These are phyloP conservation scores for Diadumene lineata DNA, from an alignment of 92 coral and sea anemone species.

Conservation along the genomic window DNA sequence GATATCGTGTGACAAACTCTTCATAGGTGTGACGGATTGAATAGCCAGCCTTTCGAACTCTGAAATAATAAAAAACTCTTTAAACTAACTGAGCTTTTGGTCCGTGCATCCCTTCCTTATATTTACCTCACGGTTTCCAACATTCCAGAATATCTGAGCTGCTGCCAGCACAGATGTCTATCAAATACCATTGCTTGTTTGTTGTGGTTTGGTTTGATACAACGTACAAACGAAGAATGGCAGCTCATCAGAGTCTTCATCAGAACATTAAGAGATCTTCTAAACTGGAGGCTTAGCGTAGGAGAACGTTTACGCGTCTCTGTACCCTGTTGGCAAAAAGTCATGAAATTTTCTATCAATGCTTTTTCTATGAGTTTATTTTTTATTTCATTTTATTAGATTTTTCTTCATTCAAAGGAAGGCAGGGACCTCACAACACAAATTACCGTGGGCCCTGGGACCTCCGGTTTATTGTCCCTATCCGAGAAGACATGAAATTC, in stretches of 20 bases:
- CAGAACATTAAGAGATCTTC: conserved; percentile 82
- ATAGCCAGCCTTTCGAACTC: conserved; percentile 78
- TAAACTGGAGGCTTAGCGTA: conserved; percentile 89
- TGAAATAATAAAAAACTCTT: conserved; percentile 4
- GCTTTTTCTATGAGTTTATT: too few species aligned
- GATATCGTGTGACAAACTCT: conserved; percentile 75
- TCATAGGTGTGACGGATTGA: conserved; percentile 74
- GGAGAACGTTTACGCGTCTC: conserved; percentile 95
- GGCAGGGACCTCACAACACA: too few species aligned
- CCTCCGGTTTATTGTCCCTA: too few species aligned
- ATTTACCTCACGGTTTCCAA: conserved; percentile 79
- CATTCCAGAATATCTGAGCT: conserved; percentile 86
- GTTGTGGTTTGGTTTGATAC: conserved; percentile 86
- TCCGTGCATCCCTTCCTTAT: too few species aligned
- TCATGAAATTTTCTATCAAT: not conserved
- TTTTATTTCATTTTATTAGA: too few species aligned
- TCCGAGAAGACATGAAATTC: too few species aligned
- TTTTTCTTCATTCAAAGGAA: too few species aligned
- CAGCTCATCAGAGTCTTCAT: conserved; percentile 87
- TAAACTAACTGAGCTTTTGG: not conserved
- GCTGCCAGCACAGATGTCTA: conserved; percentile 75
- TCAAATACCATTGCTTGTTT: conserved; percentile 90
- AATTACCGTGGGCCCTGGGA: too few species aligned
- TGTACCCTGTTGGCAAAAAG: conserved; percentile 61
- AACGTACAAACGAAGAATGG: conserved; percentile 89